A percentile compares a stretch with the other conserved stretches of the same genome.
phyloP scores from a whole-genome alignment of 2,113 vertebrate genomes.

The Laterallus jamaicensis region DNA sequence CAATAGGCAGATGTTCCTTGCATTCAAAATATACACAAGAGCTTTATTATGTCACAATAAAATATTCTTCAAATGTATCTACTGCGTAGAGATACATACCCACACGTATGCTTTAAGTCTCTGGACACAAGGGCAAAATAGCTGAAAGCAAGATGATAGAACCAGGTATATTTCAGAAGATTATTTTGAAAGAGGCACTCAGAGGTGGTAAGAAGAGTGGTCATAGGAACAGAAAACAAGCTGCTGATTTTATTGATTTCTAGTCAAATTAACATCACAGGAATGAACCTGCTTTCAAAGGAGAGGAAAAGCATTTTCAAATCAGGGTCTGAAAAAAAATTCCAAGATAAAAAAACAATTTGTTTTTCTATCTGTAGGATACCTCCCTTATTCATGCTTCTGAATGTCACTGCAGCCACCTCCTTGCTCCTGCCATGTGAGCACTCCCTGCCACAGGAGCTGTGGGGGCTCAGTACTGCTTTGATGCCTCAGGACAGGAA shows the following conservation, averaged over 20 bases:
- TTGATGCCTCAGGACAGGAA: fast-evolving
- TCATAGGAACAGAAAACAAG: background rate
- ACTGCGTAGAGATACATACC: background rate
- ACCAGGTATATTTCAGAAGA: background rate
- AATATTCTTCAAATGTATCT: background rate
- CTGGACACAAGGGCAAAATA: background rate
- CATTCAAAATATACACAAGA: background rate
- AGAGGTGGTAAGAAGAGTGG: background rate
- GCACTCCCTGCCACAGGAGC: background rate
- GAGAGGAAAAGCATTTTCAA: background rate
- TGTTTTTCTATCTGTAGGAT: background rate
- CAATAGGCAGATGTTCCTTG: background rate
- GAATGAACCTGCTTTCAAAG: background rate
- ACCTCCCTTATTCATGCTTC: background rate
- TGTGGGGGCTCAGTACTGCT: background rate
- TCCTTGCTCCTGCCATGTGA: background rate
- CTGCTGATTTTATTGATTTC: background rate
- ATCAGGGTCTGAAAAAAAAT: background rate
- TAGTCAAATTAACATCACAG: background rate
- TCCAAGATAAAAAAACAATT: background rate
- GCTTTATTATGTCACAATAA: background rate
- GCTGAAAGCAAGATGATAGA: background rate
- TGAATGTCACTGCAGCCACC: background rate
- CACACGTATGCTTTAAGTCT: background rate
- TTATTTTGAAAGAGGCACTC: background rate